Evolutionary conservation across 2,888 invertebrate genomes (phyloP), one percentile per base, ranked within the genome.

Genomic region (Strigamia crassipes): DNA sequence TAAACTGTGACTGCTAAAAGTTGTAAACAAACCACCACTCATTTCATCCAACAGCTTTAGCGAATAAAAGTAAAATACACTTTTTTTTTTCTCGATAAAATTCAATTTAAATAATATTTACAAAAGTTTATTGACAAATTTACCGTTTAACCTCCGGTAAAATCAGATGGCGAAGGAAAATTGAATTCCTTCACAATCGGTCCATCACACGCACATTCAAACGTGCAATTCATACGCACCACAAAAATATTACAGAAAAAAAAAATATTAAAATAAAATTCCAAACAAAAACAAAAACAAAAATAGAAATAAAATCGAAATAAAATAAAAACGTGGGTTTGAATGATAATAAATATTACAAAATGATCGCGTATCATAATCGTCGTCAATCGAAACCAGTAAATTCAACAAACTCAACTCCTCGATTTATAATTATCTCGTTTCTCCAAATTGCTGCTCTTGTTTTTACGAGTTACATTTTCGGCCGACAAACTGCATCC

Each of bases 401-500:
- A 56, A 56, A 56, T 18, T 56, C 56, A 73, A 73, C 27, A 73
- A 73, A 23, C 31, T 73, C 73, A 73, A 73, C 73, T 73, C 31
- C 73, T 23, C 31, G 73, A 73, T 73, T 73, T 73, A 73, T 56
- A 56, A 56, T 56, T 56, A 9, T 73, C 73, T 73, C 31, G 23
- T 31, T 31, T 73, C 73, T 73, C 73, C 31, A 73, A 73, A 73
- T 31, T 73, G 13, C 27, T n/a, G 15, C 73, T 31, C 31, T 73
- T 73, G 31, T 73, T 73, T 73, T 73, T 73, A 23, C 73, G 23
- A 73, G 73, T 73, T 31, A 73, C 73, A 31, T 73, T 73, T 73
- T 73, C 73, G 3, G 73, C 73, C 10, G 73, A 73, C 73, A 73
- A 15, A 73, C 27, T 31, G 31, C 31, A 27, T 15, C 31, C 73